Evolutionary conservation across 2,797 vertebrate genomes (phyloP).

Genomic region (Saxicola maurus): DNA sequence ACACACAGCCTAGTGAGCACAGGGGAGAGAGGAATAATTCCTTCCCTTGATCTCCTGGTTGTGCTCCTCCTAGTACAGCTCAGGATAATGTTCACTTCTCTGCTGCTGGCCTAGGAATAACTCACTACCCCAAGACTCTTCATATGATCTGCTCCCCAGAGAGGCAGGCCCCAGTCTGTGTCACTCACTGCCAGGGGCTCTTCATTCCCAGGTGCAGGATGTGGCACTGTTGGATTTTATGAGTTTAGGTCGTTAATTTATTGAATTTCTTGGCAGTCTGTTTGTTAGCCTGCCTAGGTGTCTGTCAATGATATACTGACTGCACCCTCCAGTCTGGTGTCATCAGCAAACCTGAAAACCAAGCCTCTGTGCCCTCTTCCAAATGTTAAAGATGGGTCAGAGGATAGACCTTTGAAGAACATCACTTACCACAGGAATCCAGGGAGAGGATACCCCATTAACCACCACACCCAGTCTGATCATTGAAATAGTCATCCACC

Average conservation of each 20-base stretch:
- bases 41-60: neutral
- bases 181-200: neutral
- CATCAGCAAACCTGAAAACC: neutral
- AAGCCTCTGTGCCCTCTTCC: neutral
- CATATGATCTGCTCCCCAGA: neutral
- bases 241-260: neutral
- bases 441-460: neutral
- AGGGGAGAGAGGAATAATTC: neutral
- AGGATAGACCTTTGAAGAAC: neutral
- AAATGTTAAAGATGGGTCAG: neutral
- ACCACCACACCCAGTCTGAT: accelerated
- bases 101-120: neutral
- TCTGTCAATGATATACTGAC: neutral
- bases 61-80: neutral
- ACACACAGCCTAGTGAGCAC: neutral
- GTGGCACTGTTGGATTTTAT: neutral
- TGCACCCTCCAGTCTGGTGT: neutral
- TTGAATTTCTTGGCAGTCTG: neutral
- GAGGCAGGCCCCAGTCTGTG: neutral
- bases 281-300: neutral
- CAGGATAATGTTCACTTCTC: neutral
- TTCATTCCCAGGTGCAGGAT: neutral
- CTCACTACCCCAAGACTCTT: accelerated
- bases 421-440: neutral
- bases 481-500: neutral